Base-by-base conservation (phyloP, 2,888 invertebrate genomes). In the Stegana nigrithorax region DNA sequence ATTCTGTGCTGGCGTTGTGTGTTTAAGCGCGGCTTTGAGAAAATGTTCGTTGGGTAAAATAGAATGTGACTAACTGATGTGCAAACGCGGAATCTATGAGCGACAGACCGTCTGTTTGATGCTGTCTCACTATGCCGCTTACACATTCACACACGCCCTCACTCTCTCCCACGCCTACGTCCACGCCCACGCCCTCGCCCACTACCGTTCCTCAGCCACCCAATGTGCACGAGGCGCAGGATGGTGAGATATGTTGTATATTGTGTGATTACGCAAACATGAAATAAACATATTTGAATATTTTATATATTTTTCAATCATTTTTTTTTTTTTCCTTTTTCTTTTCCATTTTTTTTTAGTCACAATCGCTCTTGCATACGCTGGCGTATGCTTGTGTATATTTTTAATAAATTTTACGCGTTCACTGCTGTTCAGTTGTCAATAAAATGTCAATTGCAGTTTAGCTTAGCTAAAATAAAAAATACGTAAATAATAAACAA, bases 371-470 rank as follows among this genome's bases (percentile, higher is more conserved):
- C 14, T 2, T 39, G 6, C 39, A 39, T 39, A 17, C 14, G 39
- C 17, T 12, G n/a, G 39, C 17, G 12, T 39, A 17, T 39, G 39
- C 17, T 4, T 39, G 39, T 39, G 39, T 39, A 17, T 12, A 39
- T 39, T 39, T 39, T 39, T 39, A 39, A 39, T 39, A 39, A 39
- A 39, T 39, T 39, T 39, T 39, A 39, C 17, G 39, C 39, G 39
- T n/a, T 39, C 39, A n/a, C 14, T 17, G 39, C 39, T 39, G 39
- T 39, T 39, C 57, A 57, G 26, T 57, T 57, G 65, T 27, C 55
- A 62, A 66, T 64, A 64, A 71, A 71, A 67, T 73, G 72, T 73
- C 75, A 73, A 64, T 64, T 69, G 65, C 73, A 73, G 73, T 62
- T 66, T 61, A 66, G 66, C 63, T 72, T 67, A 57, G 70, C 63